These are phyloP conservation scores for Tragelaphus scriptus DNA, from an alignment of 2,113 vertebrate genomes.

Conservation along the genomic window DNA sequence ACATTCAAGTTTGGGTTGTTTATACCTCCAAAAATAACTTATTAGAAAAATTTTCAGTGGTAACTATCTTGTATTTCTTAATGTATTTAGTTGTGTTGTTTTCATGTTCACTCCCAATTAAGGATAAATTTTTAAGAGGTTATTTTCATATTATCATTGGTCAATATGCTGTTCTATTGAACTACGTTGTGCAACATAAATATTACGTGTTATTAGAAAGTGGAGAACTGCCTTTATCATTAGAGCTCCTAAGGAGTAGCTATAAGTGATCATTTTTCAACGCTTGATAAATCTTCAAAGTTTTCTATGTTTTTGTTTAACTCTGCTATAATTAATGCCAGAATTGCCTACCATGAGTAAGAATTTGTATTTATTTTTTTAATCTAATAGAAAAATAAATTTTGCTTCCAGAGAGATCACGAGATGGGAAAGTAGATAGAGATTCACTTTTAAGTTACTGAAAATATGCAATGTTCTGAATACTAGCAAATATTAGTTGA, in stretches of 20 bases:
- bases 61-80: conserved; percentile 19
- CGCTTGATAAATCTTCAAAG: background rate
- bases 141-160: background rate
- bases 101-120: background rate
- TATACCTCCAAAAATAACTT: conserved; percentile 37
- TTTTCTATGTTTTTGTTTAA: conserved; percentile 35
- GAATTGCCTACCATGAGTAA: conserved; percentile 20
- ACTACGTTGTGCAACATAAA: background rate
- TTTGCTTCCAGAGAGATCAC: background rate
- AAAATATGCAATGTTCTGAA: conserved; percentile 46
- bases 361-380: conserved; percentile 40
- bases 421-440: background rate
- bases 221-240: background rate
- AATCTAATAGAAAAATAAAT: background rate
- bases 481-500: conserved; percentile 23
- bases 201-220: background rate
- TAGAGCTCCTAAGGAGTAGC: background rate
- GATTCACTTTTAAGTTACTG: conserved; percentile 51
- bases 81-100: background rate
- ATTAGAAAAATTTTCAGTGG: background rate
- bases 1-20: background rate
- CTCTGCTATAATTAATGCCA: conserved; percentile 6
- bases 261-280: conserved; percentile 8
- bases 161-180: background rate
- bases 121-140: background rate